Conservation (phyloP, 1,140 invertebrate species). For the Danaus plexippus region DNA sequence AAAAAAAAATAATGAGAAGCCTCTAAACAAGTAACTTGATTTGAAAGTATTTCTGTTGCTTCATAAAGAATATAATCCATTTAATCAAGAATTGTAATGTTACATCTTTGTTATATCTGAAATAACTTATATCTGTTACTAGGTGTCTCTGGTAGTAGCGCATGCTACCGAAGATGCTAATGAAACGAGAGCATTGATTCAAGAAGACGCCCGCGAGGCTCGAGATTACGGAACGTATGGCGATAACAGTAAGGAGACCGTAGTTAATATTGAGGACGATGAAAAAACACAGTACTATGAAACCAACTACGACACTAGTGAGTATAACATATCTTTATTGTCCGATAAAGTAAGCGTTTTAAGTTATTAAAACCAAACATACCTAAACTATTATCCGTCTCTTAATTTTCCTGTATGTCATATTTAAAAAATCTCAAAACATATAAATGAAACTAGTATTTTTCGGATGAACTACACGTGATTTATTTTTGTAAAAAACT, state of each 20-base stretch:
- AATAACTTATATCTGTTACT: too few relatives aligned
- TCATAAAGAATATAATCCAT: too few relatives aligned
- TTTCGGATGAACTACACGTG: too few relatives aligned
- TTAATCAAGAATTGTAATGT: too few relatives aligned
- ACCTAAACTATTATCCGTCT: not conserved
- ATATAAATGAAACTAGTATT: too few relatives aligned
- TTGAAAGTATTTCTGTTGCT: too few relatives aligned
- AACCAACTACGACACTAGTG: conserved; percentile 79
- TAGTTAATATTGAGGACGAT: conserved; percentile 77
- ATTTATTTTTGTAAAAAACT: too few relatives aligned
- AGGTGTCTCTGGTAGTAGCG: conserved; percentile 50
- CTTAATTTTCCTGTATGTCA: not conserved
- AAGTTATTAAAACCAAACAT: too few relatives aligned
- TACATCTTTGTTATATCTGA: too few relatives aligned
- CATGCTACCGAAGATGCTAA: conserved; percentile 41
- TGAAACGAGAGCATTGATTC: conserved; percentile 27
- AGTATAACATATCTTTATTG: conserved; percentile 37
- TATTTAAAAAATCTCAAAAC: not conserved
- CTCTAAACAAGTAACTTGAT: too few relatives aligned
- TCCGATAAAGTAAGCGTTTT: too few relatives aligned
- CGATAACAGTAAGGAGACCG: conserved; percentile 56
- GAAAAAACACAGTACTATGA: conserved; percentile 81
- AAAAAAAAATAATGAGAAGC: too few relatives aligned
- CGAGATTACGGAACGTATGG: conserved; percentile 27
- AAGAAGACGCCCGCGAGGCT: conserved; percentile 22